phyloP scores from a whole-genome alignment of 2,113 vertebrate genomes.

The human region DNA sequence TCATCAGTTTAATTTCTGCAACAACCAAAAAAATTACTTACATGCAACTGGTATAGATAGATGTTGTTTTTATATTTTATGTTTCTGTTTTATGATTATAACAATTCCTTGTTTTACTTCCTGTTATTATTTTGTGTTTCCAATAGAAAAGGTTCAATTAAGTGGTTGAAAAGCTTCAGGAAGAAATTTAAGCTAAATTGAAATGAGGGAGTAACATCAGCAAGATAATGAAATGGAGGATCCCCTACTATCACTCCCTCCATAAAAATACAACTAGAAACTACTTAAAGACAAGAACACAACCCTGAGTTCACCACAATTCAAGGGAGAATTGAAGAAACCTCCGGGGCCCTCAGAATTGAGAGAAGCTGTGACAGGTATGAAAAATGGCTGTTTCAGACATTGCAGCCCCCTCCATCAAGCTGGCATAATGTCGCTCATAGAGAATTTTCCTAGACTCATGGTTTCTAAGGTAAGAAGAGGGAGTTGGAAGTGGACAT shows the following conservation, averaged over 20 bases:
- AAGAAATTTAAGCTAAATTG: slow-evolving; percentile 23
- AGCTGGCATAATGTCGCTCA: not conserved
- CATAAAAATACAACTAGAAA: not conserved
- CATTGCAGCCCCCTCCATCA: not conserved
- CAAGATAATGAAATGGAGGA: not conserved
- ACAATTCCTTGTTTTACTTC: not conserved
- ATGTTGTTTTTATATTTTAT: not conserved
- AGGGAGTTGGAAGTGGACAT: not conserved
- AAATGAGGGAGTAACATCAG: not conserved
- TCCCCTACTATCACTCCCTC: not conserved
- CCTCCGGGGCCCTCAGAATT: not conserved
- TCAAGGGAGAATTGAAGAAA: not conserved
- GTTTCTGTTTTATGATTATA: not conserved
- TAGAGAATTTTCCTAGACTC: not conserved
- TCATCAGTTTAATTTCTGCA: not conserved
- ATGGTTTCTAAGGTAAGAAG: not conserved
- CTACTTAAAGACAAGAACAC: not conserved
- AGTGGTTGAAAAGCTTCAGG: not conserved
- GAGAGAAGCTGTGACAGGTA: not conserved
- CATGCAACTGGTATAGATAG: not conserved
- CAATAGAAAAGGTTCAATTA: not conserved
- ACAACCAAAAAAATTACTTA: not conserved
- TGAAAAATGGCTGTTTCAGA: not conserved
- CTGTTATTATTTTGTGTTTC: not conserved
- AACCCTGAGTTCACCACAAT: not conserved